Percentiles rank a stretch among this genome's conserved stretches.
Evolutionary conservation across 2,113 vertebrate genomes (phyloP).

Genomic region (Cyprinus carpio): DNA sequence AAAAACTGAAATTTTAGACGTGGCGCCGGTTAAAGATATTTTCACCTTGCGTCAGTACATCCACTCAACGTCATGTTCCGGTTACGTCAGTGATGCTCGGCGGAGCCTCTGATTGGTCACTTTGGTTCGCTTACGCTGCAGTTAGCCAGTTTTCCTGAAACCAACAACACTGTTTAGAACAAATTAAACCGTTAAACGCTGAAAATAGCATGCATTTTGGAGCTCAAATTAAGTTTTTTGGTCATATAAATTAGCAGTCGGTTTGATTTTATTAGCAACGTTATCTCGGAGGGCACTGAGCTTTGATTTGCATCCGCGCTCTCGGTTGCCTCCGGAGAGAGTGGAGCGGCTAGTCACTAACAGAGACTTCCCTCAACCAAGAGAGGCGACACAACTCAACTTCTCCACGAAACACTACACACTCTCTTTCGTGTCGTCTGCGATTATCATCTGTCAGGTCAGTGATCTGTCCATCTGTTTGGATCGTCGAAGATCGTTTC

Average conservation of each 20-base stretch:
- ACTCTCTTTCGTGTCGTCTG: neutral
- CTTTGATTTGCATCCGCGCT: neutral
- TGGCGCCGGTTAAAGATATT: no score
- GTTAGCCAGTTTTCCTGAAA: neutral
- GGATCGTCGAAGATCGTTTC: neutral
- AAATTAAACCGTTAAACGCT: no score
- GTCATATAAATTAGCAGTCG: neutral
- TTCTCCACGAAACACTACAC: conserved; percentile 12
- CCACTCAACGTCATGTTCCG: neutral
- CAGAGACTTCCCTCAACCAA: neutral
- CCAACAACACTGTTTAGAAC: neutral
- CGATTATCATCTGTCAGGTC: neutral
- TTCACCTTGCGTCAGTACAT: neutral
- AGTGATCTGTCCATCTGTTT: no score
- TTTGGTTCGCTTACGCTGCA: neutral
- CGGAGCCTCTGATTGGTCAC: conserved; percentile 14
- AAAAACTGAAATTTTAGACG: no score
- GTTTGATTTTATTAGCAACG: neutral
- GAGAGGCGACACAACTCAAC: conserved; percentile 23
- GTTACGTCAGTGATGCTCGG: neutral
- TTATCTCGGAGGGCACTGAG: no score
- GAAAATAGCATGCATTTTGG: neutral
- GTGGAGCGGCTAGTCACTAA: conserved; percentile 14
- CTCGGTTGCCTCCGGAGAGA: neutral
- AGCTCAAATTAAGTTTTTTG: neutral